These are phyloP conservation scores for Mus pahari DNA, from an alignment of 2,113 vertebrate genomes.

Conservation along the genomic window DNA sequence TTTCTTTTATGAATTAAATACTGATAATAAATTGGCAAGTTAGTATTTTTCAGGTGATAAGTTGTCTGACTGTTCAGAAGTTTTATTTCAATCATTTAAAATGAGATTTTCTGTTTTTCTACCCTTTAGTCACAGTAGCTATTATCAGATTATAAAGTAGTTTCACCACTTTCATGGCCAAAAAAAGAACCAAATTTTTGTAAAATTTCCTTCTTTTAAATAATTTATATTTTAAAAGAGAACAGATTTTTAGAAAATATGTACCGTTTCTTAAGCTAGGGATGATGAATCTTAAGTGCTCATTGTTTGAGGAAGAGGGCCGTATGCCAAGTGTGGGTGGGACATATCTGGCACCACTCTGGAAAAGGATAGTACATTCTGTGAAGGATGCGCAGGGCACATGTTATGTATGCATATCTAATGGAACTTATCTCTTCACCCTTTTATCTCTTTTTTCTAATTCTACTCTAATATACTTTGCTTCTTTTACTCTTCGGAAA, in stretches of 20 bases:
- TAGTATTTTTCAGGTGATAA: background rate
- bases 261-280: constrained; percentile 25
- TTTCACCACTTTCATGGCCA: background rate
- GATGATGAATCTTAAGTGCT: constrained; percentile 41
- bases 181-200: background rate
- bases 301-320: background rate
- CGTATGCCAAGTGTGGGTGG: constrained; percentile 6
- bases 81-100: background rate
- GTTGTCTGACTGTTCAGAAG: background rate
- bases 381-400: background rate
- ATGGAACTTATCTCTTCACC: background rate
- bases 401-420: background rate
- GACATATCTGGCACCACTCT: background rate
- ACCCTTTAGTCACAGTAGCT: background rate
- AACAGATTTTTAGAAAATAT: background rate
- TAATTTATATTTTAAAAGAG: constrained; percentile 44
- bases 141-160: background rate
- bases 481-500: constrained; percentile 5
- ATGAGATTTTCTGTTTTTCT: constrained; percentile 14
- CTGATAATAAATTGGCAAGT: background rate
- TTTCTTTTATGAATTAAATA: background rate
- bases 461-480: background rate
- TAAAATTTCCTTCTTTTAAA: constrained; percentile 53
- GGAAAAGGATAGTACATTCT: constrained; percentile 19
- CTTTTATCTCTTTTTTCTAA: background rate